A percentile compares a stretch with the other conserved stretches of the same genome.
phyloP scores from a whole-genome alignment of 2,797 vertebrate genomes.

The Semaprochilodus insignis region DNA sequence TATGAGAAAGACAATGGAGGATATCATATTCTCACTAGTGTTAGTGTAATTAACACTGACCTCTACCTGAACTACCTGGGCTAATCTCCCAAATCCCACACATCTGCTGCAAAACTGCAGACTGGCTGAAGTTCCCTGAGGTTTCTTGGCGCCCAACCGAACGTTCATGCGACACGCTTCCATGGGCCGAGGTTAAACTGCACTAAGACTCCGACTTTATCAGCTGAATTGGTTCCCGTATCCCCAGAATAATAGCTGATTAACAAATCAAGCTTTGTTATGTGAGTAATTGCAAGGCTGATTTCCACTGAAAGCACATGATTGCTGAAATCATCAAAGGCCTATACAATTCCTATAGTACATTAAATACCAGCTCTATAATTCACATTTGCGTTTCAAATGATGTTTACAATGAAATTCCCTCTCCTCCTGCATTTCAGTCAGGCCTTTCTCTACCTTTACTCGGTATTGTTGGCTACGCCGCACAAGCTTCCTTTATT shows the following conservation, averaged over 20 bases:
- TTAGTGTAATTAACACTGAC: constrained; percentile 34
- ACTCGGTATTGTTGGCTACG: neutral
- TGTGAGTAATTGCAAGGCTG: constrained; percentile 12
- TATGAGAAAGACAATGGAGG: constrained; percentile 23
- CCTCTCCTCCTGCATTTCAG: neutral
- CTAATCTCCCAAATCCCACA: neutral
- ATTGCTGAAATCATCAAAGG: constrained; percentile 31
- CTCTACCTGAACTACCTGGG: constrained; percentile 7
- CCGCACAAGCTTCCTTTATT: neutral
- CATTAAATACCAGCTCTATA: constrained; percentile 6
- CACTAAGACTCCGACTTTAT: neutral
- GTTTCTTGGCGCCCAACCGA: neutral
- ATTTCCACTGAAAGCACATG: constrained; percentile 17
- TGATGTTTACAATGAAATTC: neutral
- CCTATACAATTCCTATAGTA: constrained; percentile 10
- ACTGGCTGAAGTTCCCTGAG: neutral
- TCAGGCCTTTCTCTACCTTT: constrained; percentile 2
- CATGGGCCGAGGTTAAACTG: neutral
- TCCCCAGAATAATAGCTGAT: constrained; percentile 24
- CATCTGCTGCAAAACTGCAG: neutral
- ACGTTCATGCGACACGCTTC: neutral
- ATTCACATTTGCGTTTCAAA: constrained; percentile 37
- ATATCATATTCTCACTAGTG: constrained; percentile 11
- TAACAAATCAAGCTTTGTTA: constrained; percentile 35
- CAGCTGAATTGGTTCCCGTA: neutral